Evolutionary conservation across 2,113 vertebrate genomes (phyloP).

Genomic region (Pygoscelis antarcticus): DNA sequence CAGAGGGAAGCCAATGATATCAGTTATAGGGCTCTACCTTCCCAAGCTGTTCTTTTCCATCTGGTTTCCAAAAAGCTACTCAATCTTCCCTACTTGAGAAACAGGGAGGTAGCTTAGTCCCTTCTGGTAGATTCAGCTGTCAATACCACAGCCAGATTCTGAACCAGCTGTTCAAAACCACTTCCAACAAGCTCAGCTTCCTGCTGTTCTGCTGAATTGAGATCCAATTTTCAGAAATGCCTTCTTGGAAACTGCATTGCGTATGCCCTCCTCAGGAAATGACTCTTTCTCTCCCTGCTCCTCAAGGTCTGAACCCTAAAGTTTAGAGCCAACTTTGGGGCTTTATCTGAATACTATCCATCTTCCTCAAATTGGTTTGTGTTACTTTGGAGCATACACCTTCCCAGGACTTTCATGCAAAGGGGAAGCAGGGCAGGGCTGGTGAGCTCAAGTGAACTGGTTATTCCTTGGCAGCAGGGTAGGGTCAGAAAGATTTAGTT

Average conservation of each 20-base stretch:
- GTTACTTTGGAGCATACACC: not conserved
- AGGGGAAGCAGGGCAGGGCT: not conserved
- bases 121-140: conserved; percentile 53
- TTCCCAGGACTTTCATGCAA: not conserved
- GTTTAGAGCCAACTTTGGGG: not conserved
- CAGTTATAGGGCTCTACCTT: not conserved
- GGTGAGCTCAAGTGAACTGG: not conserved
- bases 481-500: conserved; percentile 4
- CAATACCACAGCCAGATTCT: conserved; percentile 7
- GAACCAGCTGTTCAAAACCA: conserved; percentile 32
- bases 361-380: not conserved
- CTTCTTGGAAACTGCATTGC: not conserved
- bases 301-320: not conserved
- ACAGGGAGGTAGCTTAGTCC: not conserved
- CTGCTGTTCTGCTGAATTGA: not conserved
- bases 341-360: not conserved
- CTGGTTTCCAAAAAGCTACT: conserved; percentile 23
- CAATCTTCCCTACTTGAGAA: not conserved
- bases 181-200: conserved; percentile 21
- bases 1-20: not conserved
- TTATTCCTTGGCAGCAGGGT: not conserved
- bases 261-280: not conserved
- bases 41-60: conserved; percentile 48
- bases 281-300: not conserved
- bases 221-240: conserved; percentile 11